These are phyloP conservation scores for Metallyticus violacea DNA, from an alignment of 2,888 invertebrate species.

Conservation along the genomic window DNA sequence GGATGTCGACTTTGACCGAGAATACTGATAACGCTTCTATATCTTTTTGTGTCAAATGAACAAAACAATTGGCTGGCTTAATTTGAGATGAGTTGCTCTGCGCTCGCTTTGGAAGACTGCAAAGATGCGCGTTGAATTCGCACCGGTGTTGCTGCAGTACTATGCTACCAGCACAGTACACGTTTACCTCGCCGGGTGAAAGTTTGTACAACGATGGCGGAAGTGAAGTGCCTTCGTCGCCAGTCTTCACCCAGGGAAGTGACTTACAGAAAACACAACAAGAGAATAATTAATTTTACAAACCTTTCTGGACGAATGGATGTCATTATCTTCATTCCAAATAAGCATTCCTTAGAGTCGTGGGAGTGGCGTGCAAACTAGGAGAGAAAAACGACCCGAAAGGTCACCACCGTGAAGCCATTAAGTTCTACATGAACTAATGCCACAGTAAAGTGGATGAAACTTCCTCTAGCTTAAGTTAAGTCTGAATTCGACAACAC, in stretches of 20 bases:
- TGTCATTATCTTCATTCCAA: conserved; percentile 4
- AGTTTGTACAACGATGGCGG: background rate
- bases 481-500: background rate
- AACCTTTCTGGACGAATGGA: conserved; percentile 8
- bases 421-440: no score
- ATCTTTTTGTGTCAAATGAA: no score
- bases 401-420: background rate
- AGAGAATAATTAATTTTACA: background rate
- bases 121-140: background rate
- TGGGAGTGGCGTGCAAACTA: background rate
- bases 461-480: background rate
- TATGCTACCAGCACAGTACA: background rate
- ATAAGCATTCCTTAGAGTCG: background rate
- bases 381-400: background rate
- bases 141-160: background rate
- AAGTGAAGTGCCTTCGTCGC: background rate
- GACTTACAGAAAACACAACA: background rate
- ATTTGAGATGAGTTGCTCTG: no score
- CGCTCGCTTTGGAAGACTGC: no score
- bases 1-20: no score
- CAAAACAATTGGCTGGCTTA: no score
- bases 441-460: background rate
- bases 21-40: no score
- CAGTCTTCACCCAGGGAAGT: background rate
- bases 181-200: background rate